phyloP scores from a whole-genome alignment of 2,888 invertebrate species.

The Trachelus stipa region DNA sequence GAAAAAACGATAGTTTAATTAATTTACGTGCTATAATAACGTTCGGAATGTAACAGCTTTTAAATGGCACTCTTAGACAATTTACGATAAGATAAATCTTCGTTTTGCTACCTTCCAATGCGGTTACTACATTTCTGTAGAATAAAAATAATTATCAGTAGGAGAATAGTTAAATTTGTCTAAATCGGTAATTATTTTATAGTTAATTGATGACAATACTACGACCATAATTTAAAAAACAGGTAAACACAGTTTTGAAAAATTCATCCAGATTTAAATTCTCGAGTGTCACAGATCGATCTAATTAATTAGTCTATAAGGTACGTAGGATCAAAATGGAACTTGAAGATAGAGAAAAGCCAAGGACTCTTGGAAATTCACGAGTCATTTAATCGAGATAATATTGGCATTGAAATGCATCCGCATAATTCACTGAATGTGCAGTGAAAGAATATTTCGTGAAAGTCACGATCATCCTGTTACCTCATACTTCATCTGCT shows the following conservation, averaged over 20 bases:
- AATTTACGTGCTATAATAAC: not conserved
- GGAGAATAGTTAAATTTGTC: not conserved
- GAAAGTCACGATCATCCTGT: not conserved
- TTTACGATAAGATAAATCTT: not conserved
- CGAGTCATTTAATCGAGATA: constrained; percentile 24
- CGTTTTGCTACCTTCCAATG: not conserved
- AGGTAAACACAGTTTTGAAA: not conserved
- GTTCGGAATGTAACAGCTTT: not conserved
- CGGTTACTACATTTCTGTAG: not conserved
- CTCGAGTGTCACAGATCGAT: not conserved
- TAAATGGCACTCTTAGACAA: not conserved
- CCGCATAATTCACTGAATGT: not conserved
- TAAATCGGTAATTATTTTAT: not conserved
- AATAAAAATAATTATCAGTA: not conserved
- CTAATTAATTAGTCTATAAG: not conserved
- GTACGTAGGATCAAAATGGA: not conserved
- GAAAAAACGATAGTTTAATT: not conserved
- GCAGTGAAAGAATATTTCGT: not conserved
- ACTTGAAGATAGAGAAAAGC: not conserved
- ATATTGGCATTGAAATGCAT: constrained; percentile 12
- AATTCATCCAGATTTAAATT: not conserved
- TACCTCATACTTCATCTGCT: not conserved
- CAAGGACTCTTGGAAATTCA: constrained; percentile 10
- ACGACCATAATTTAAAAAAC: not conserved
- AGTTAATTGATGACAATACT: not conserved